Base-by-base conservation (phyloP, 1,140 invertebrate species). In the Phenacoccus solenopsis region DNA sequence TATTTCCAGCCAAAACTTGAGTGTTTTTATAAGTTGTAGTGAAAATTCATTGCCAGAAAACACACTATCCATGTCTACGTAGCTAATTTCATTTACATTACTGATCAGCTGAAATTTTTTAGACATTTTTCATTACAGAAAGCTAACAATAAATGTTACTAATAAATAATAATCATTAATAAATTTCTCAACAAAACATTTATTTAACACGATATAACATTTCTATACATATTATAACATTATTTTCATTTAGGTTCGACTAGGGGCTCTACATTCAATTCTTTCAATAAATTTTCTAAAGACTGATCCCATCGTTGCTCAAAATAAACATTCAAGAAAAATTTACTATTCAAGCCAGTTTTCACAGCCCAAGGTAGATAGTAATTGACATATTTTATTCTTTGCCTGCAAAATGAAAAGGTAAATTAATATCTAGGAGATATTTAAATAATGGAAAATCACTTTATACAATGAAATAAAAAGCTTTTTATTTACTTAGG, bases 231-330 rank as follows among this genome's bases (percentile, higher is more conserved):
- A 7, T 13, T 32, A 5, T 13, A 32, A 32, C 5, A 32, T 32
- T 32, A 32, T 7, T 5, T 7, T 49, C 20, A 49, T 16, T 49
- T 49, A 9, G 38, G 38, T 16, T 16, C 3, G 20, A 49, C 30
- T n/a, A 80, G 74, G 24, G 77, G 76, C 69, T 76, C 77, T 72
- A 91, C 89, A 74, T 89, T 88, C 76, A 89, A 83, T 81, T 92
- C 89, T 71, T 80, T 81, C 73, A 91, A 84, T 73, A 98, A 85
- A 24, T 97, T 91, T 67, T 82, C 76, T 4, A 98, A 79, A 35
- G 88, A 81, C 79, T 96, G 90, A 67, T 96, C 91, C 93, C 94
- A 98, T 72, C 94, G 84, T 81, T 94, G 88, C 78, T 98, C 96
- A 84, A 88, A 98, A 80, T 94, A 97, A 56, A 96, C 81, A 74